phyloP scores from a whole-genome alignment of 2,888 invertebrate species.

The Andrena camellia region DNA sequence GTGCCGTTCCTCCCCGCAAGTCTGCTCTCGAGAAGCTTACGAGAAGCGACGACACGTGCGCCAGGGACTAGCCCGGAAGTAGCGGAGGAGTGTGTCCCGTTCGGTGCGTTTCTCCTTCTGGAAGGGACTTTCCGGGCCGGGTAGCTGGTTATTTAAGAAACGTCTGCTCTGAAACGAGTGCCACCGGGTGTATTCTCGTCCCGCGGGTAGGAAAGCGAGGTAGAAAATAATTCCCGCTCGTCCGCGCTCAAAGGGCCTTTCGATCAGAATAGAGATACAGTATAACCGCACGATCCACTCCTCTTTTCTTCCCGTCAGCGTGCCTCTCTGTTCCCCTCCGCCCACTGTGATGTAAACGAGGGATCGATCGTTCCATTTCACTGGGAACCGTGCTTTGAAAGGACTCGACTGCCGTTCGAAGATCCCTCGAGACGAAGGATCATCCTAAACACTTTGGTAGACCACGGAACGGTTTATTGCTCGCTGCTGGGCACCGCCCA shows the following conservation, averaged over 20 bases:
- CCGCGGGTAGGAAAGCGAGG: constrained; percentile 48
- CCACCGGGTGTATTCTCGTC: constrained; percentile 61
- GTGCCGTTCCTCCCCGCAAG: constrained; percentile 6
- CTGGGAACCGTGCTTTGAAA: not conserved
- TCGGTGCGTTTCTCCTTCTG: constrained; percentile 25
- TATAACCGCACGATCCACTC: not conserved
- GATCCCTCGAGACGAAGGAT: not conserved
- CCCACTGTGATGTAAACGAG: not conserved
- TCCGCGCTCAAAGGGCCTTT: constrained; percentile 49
- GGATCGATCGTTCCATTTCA: constrained; percentile 9
- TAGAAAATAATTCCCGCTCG: constrained; percentile 54
- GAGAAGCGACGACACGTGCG: constrained; percentile 8
- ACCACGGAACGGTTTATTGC: not conserved
- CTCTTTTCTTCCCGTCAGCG: constrained; percentile 1
- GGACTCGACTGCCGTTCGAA: not conserved
- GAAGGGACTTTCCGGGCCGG: constrained; percentile 37
- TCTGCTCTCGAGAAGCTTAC: constrained; percentile 11
- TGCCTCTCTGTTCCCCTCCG: not conserved
- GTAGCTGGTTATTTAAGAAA: constrained; percentile 65
- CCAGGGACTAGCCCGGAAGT: constrained; percentile 57
- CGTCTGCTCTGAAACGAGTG: constrained; percentile 50
- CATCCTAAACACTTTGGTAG: too few species aligned
- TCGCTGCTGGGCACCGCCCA: not conserved
- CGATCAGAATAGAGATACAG: constrained; percentile 32
- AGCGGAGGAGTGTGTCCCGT: constrained; percentile 29